These are phyloP conservation scores for Tinamus major DNA, from an alignment of 2,797 vertebrate genomes.

Conservation along the genomic window DNA sequence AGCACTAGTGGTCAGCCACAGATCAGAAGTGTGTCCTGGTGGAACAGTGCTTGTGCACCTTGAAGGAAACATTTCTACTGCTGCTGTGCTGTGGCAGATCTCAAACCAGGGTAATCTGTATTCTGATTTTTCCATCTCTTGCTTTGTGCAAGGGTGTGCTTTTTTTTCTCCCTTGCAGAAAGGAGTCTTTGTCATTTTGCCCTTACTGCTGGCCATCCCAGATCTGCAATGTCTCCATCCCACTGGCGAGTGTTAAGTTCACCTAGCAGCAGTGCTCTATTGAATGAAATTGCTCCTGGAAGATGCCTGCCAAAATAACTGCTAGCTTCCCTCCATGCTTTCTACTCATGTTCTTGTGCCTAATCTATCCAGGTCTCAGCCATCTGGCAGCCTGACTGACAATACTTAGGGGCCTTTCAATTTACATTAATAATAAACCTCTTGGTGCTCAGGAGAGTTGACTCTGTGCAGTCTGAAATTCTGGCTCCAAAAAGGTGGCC, in stretches of 20 bases:
- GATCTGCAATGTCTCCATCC: neutral
- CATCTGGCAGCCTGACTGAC: neutral
- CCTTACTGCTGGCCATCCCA: neutral
- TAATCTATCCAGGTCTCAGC: neutral
- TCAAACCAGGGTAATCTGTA: neutral
- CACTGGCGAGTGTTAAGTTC: neutral
- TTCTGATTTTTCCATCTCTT: neutral
- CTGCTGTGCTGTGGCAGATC: neutral
- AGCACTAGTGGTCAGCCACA: neutral
- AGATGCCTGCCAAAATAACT: neutral
- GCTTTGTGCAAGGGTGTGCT: neutral
- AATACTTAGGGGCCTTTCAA: neutral
- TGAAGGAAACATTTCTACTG: neutral
- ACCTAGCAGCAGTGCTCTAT: neutral
- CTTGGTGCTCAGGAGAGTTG: neutral
- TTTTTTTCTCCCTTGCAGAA: neutral
- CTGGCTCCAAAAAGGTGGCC: neutral
- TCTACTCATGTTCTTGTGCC: neutral
- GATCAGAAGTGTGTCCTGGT: neutral
- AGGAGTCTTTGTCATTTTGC: neutral
- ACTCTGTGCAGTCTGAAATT: neutral
- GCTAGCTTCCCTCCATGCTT: accelerated
- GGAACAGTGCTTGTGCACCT: neutral
- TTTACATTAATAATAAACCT: neutral
- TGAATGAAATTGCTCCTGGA: neutral